Evolutionary conservation across 2,888 invertebrate genomes (phyloP).

Genomic region (Tortrix viridana): DNA sequence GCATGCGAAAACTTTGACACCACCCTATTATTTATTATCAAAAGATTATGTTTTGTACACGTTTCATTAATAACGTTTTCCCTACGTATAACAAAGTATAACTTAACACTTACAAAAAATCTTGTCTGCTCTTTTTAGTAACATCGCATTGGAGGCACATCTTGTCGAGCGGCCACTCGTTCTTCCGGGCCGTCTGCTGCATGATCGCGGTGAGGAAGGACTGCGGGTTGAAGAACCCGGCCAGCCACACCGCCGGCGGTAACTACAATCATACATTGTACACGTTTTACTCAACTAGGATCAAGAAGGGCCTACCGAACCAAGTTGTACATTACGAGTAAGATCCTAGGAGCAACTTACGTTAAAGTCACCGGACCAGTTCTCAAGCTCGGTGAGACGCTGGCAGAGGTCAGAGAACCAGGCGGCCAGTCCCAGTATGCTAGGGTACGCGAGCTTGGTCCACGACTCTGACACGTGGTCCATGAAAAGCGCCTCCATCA

Average conservation of each 20-base stretch:
- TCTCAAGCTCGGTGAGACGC: conserved; percentile 91
- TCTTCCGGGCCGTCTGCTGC: conserved; percentile 98
- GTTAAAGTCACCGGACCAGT: conserved; percentile 94
- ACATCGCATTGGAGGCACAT: conserved; percentile 98
- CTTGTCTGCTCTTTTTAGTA: conserved; percentile 93
- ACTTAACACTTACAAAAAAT: conserved; percentile 86
- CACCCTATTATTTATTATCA: too few relatives aligned
- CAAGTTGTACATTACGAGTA: background rate
- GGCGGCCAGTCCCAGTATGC: conserved; percentile 90
- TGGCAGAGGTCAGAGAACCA: conserved; percentile 95
- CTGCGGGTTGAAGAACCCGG: conserved; percentile 98
- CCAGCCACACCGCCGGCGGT: conserved; percentile 95
- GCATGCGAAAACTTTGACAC: too few relatives aligned
- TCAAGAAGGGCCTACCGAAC: background rate
- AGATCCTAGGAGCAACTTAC: conserved; percentile 59
- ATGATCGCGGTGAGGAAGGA: conserved; percentile 98
- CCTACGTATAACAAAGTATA: background rate
- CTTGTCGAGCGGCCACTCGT: conserved; percentile 97
- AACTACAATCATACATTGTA: conserved; percentile 71
- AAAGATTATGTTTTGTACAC: too few relatives aligned
- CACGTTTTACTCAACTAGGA: background rate
- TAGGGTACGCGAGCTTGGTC: conserved; percentile 95
- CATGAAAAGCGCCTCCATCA: conserved; percentile 94
- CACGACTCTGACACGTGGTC: conserved; percentile 94
- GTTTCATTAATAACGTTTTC: too few relatives aligned